Evolutionary conservation across 2,797 vertebrate genomes (phyloP), one percentile per base, ranked within the genome.

Genomic region (Aplochiton taeniatus): DNA sequence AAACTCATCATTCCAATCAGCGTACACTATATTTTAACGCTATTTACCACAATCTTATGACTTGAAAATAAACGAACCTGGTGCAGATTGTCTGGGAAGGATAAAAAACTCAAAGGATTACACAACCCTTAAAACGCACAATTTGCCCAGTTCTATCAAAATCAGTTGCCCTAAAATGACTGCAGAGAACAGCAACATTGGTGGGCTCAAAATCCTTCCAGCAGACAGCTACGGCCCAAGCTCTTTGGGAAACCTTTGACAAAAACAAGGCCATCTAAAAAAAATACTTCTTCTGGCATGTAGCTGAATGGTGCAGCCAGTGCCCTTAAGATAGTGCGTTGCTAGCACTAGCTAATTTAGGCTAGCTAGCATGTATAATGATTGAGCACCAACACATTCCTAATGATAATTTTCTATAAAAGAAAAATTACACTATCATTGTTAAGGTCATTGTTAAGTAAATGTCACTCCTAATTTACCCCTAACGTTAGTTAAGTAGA

Each of bases 301-400:
- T 52, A 52, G 50, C 50, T 52, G 50, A 52, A 52, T 52, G 50
- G 50, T 52, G 4, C 50, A 13, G 50, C 50, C 50, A 52, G 50
- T 54, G 52, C n/a, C 12, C 1, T 18, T 19, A 20, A 54, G 8
- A 18, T 52, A 11, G 17, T 52, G n/a, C 1, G 2, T 52, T 52
- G 11, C 50, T 52, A 52, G 50, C 6, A 6, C 11, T 16, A 52
- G 50, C 50, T 13, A 52, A 52, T 52, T 52, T 14, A 52, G 50
- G 50, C 50, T 52, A 52, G 50, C 50, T 52, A 52, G 50, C 50
- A 16, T 52, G n/a, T 52, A 52, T 52, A 52, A 52, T 16, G 4
- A 3, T 13, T 52, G 12, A 52, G 50, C 50, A 54, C 52, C 1
- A 19, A 19, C 52, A 54, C 52, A 54, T 18, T 54, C 8, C 2